phyloP scores from a whole-genome alignment of 2,888 invertebrate species.

The Cheilosia vulpina region DNA sequence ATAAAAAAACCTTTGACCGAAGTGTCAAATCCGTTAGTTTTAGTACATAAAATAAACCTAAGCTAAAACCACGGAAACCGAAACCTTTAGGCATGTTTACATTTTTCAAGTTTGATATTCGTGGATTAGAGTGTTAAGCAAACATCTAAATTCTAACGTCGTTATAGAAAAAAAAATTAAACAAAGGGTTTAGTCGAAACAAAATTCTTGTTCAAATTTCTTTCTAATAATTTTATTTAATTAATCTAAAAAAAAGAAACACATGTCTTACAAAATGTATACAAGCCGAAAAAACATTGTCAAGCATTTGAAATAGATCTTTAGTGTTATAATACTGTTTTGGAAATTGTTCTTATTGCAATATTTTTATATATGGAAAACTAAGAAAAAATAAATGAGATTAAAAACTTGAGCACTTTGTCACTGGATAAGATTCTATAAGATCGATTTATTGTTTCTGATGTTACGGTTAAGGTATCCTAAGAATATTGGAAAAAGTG shows the following conservation, averaged over 20 bases:
- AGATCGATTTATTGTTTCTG: conserved; percentile 60
- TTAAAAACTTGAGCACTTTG: conserved; percentile 3
- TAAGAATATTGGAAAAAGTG: conserved; percentile 39
- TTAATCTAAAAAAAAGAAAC: conserved; percentile 35
- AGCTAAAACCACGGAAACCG: no score
- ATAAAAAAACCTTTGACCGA: no score
- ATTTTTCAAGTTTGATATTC: no score
- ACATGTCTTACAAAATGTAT: conserved; percentile 33
- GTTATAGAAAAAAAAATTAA: neutral
- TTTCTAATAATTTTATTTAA: conserved; percentile 47
- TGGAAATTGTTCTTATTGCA: conserved; percentile 12
- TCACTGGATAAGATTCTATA: conserved; percentile 14
- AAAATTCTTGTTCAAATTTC: neutral
- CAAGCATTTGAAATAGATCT: conserved; percentile 44
- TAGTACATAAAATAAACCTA: no score
- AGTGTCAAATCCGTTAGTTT: no score
- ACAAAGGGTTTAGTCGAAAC: neutral
- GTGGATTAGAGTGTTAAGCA: no score
- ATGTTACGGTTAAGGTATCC: conserved; percentile 40
- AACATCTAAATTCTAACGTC: no score
- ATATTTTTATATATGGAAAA: neutral
- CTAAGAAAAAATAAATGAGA: neutral
- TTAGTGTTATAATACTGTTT: conserved; percentile 31
- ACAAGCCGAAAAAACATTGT: conserved; percentile 54
- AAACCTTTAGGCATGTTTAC: no score